These are phyloP conservation scores for Australoheros scitulus DNA, from an alignment of 2,113 vertebrate genomes.

Conservation along the genomic window DNA sequence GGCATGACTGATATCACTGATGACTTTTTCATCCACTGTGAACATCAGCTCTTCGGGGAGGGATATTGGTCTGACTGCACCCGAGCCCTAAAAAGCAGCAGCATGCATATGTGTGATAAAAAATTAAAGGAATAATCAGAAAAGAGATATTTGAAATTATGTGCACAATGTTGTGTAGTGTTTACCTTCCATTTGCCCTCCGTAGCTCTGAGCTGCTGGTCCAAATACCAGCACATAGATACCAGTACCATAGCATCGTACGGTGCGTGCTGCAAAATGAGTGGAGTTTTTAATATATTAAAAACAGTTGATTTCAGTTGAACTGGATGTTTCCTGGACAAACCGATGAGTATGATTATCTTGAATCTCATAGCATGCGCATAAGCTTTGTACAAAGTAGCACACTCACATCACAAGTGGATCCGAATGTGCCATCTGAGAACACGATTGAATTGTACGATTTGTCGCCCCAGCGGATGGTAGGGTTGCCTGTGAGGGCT, in stretches of 20 bases:
- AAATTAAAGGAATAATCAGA: neutral
- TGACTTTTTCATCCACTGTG: slow-evolving; percentile 84
- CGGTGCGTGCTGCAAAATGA: slow-evolving; percentile 87
- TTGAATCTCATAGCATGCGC: neutral
- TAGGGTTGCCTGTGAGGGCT: slow-evolving; percentile 84
- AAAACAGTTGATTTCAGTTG: neutral
- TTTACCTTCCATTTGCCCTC: slow-evolving; percentile 94
- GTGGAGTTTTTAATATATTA: neutral
- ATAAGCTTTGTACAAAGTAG: neutral
- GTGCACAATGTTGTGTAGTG: neutral
- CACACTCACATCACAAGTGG: slow-evolving; percentile 89
- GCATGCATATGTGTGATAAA: neutral
- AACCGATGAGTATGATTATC: neutral
- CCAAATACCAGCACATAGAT: slow-evolving; percentile 79
- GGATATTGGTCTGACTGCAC: slow-evolving; percentile 80
- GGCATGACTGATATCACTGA: slow-evolving; percentile 78
- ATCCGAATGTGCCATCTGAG: slow-evolving; percentile 86
- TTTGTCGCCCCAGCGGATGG: slow-evolving; percentile 95
- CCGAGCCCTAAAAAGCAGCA: slow-evolving; percentile 80
- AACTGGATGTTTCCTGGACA: neutral
- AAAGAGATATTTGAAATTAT: neutral
- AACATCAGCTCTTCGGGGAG: slow-evolving; percentile 90
- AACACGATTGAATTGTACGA: slow-evolving; percentile 89
- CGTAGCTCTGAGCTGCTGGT: slow-evolving; percentile 83
- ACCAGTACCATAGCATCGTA: slow-evolving; percentile 93